A percentile compares a stretch with the other conserved stretches of the same genome.
These are phyloP conservation scores for Norana najaformis DNA, from an alignment of 2,888 invertebrate species.

Conservation along the genomic window DNA sequence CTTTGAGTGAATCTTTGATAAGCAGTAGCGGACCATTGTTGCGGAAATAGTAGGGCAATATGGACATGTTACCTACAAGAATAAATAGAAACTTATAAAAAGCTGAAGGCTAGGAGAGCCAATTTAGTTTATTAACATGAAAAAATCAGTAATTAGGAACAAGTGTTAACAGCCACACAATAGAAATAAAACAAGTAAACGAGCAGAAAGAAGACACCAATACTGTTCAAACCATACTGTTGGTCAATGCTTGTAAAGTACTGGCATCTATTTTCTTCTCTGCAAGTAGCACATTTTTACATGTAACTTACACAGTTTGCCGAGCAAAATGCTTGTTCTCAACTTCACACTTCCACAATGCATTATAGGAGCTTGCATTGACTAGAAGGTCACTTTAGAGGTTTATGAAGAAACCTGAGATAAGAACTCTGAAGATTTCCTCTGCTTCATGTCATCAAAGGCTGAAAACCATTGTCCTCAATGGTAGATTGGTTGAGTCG, in stretches of 20 bases:
- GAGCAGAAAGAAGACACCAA: neutral
- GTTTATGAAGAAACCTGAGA: too few relatives aligned
- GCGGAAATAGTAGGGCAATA: slow-evolving; percentile 49
- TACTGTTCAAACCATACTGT: neutral
- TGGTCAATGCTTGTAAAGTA: neutral
- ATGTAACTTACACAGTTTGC: neutral
- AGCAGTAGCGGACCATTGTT: slow-evolving; percentile 41
- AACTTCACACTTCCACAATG: neutral
- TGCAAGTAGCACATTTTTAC: neutral
- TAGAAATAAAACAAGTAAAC: neutral
- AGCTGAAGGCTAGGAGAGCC: neutral
- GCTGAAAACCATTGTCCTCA: neutral
- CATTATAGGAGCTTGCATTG: neutral
- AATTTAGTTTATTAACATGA: neutral
- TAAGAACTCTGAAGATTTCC: neutral
- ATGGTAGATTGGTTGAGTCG: neutral
- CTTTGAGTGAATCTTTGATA: slow-evolving; percentile 38
- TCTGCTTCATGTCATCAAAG: neutral
- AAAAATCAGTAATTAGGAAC: neutral
- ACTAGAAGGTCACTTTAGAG: too few relatives aligned
- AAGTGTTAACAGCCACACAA: neutral
- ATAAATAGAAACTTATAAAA: neutral
- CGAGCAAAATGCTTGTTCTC: neutral
- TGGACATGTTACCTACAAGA: slow-evolving; percentile 53
- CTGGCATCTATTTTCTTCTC: neutral